These are phyloP conservation scores for Sminthurinus aureus DNA, from an alignment of 2,888 invertebrate species.

Conservation along the genomic window DNA sequence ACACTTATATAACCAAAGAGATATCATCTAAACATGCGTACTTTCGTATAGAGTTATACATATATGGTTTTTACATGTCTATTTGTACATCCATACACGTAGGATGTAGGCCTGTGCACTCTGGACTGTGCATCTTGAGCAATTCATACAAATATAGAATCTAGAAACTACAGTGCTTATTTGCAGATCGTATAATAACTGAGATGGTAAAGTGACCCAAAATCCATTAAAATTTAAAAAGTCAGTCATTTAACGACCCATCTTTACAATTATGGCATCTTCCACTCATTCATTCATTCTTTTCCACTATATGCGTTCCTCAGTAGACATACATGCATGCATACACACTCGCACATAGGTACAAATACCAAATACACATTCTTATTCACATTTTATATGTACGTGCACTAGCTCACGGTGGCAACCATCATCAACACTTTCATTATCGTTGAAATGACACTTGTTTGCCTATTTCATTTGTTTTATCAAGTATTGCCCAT, in stretches of 20 bases:
- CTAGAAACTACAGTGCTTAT: background rate
- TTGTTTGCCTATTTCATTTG: slow-evolving; percentile 39
- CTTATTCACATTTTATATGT: background rate
- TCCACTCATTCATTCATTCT: slow-evolving; percentile 38
- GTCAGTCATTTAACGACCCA: slow-evolving; percentile 52
- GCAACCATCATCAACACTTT: slow-evolving; percentile 32
- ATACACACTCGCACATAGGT: background rate
- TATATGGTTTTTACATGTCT: background rate
- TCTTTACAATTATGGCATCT: slow-evolving; percentile 47
- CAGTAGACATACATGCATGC: background rate
- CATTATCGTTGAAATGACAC: slow-evolving; percentile 32
- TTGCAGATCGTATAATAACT: slow-evolving; percentile 12
- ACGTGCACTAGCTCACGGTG: slow-evolving; percentile 2
- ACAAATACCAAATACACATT: background rate
- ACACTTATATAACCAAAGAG: background rate
- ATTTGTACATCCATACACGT: background rate
- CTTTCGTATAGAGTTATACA: background rate
- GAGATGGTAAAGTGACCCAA: slow-evolving; percentile 47
- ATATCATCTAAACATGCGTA: background rate
- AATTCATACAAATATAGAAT: no score
- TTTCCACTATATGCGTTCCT: slow-evolving; percentile 9
- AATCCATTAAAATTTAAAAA: slow-evolving; percentile 56
- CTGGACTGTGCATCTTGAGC: no score
- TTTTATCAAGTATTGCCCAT: slow-evolving; percentile 25
- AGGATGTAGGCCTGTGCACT: no score